These are phyloP conservation scores for Aphelenchoides avenae DNA, from an alignment of 1,140 invertebrate species.

Conservation along the genomic window DNA sequence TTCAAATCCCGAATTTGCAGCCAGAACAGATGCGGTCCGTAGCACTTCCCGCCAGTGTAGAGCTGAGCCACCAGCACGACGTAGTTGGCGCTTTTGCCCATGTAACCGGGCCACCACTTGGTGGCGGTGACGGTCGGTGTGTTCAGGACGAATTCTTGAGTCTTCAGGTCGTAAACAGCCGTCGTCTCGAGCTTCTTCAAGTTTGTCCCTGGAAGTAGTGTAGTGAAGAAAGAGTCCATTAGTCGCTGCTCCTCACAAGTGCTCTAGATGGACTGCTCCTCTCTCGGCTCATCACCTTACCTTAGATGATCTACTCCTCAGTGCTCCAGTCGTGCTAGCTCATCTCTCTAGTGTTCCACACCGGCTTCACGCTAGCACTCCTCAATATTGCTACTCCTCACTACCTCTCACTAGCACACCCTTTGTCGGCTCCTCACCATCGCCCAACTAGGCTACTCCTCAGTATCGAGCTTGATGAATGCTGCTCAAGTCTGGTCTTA, in stretches of 20 bases:
- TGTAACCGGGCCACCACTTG: slow-evolving; percentile 72
- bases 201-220: slow-evolving; percentile 76
- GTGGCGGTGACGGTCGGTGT: slow-evolving; percentile 78
- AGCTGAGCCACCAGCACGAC: slow-evolving; percentile 79
- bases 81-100: slow-evolving; percentile 85
- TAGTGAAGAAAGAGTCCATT: too few species aligned
- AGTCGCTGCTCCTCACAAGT: too few species aligned
- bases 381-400: too few species aligned
- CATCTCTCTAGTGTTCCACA: too few species aligned
- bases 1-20: slow-evolving; percentile 81
- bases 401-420: too few species aligned
- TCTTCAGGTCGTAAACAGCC: slow-evolving; percentile 77
- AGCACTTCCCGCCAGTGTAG: slow-evolving; percentile 74
- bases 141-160: slow-evolving; percentile 79
- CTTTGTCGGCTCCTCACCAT: too few species aligned
- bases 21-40: slow-evolving; percentile 84
- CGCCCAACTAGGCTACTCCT: slow-evolving; percentile 13
- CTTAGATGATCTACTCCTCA: too few species aligned
- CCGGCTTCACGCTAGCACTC: too few species aligned
- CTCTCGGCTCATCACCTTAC: too few species aligned
- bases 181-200: slow-evolving; percentile 83
- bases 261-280: too few species aligned
- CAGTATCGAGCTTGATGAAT: not conserved
- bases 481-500: too few species aligned
- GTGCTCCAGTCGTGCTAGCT: too few species aligned